These are phyloP conservation scores for Orbicella faveolata DNA, from an alignment of 64 coral and sea anemone species.

Conservation along the genomic window DNA sequence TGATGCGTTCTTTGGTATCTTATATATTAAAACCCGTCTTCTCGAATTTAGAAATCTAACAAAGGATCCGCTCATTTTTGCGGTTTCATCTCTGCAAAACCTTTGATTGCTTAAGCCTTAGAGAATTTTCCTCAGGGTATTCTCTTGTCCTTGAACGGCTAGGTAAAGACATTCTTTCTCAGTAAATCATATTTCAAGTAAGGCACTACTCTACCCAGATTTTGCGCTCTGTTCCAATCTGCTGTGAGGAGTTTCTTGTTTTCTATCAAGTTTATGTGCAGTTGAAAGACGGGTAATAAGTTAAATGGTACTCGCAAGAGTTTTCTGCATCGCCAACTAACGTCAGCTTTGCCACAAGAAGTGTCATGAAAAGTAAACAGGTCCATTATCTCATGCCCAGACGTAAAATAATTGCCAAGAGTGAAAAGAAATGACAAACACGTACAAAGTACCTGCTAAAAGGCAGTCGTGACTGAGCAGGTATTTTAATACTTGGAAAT, in stretches of 20 bases:
- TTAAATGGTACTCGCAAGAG: too few relatives aligned
- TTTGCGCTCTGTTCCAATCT: too few relatives aligned
- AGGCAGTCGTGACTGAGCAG: background rate
- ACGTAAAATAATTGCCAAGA: slow-evolving; percentile 1
- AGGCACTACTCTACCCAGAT: too few relatives aligned
- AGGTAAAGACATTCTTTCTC: background rate
- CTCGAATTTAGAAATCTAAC: background rate
- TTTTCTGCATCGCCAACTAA: too few relatives aligned
- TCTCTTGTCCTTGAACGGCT: background rate
- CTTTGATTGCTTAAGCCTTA: background rate
- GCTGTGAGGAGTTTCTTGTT: too few relatives aligned
- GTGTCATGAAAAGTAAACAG: background rate
- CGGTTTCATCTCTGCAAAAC: background rate
- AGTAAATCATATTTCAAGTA: background rate
- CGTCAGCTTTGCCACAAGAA: background rate
- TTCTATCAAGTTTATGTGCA: too few relatives aligned
- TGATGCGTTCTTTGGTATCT: background rate
- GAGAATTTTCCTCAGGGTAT: background rate
- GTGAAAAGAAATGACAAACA: background rate
- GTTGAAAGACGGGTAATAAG: too few relatives aligned
- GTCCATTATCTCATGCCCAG: background rate
- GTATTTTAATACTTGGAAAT: background rate
- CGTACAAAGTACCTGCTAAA: slow-evolving; percentile 12
- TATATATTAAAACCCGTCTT: background rate
- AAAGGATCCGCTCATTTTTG: background rate